These are phyloP conservation scores for Engystomops pustulosus DNA, from an alignment of 2,113 vertebrate species.

Conservation along the genomic window DNA sequence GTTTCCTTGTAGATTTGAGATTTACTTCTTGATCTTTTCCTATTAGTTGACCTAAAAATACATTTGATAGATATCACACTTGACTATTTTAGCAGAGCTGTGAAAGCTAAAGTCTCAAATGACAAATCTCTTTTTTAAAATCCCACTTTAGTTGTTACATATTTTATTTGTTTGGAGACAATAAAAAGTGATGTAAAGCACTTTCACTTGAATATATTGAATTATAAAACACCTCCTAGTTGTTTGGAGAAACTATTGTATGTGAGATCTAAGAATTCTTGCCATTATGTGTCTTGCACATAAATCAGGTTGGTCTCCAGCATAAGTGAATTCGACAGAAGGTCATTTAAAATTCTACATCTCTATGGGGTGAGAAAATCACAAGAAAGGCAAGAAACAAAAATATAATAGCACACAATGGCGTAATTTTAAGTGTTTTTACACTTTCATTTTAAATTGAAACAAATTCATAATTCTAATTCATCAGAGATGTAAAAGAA, in stretches of 20 bases:
- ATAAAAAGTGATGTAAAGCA: constrained; percentile 67
- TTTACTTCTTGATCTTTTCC: background rate
- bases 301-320: constrained; percentile 64
- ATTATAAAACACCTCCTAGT: constrained; percentile 69
- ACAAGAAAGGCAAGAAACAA: background rate
- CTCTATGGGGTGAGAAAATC: constrained; percentile 44
- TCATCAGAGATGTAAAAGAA: background rate
- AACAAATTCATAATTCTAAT: background rate
- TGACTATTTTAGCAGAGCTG: constrained; percentile 37
- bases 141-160: constrained; percentile 65
- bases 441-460: background rate
- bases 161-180: constrained; percentile 68
- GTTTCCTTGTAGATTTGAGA: background rate
- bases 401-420: background rate
- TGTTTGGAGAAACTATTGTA: constrained; percentile 64
- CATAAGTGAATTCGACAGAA: constrained; percentile 65
- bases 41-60: constrained; percentile 50
- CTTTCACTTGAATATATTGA: constrained; percentile 70
- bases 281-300: constrained; percentile 69
- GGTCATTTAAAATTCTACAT: constrained; percentile 67
- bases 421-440: background rate
- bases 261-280: constrained; percentile 68
- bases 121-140: constrained; percentile 63
- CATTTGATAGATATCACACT: constrained; percentile 41
- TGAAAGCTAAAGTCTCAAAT: constrained; percentile 31